phyloP scores from a whole-genome alignment of 2,888 invertebrate genomes.

The Trypoxylon attenuatum region DNA sequence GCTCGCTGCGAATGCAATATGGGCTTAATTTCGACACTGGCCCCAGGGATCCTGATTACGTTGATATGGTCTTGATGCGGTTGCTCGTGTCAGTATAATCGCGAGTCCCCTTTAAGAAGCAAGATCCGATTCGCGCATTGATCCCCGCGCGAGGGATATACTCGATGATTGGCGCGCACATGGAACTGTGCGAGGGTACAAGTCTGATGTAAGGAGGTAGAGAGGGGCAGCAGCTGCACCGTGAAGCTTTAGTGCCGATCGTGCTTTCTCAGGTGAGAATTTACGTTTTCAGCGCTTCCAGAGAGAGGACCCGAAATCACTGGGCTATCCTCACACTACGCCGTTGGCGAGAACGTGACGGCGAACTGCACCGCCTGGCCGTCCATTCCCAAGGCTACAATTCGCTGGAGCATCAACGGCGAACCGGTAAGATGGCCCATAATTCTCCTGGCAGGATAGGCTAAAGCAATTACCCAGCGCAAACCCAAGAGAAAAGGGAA shows the following conservation, averaged over 20 bases:
- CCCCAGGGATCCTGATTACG: too few relatives aligned
- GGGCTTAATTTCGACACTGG: background rate
- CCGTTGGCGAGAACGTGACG: constrained; percentile 74
- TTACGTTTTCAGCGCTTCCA: constrained; percentile 71
- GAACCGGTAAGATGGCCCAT: constrained; percentile 69
- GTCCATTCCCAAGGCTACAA: constrained; percentile 74
- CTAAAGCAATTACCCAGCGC: background rate
- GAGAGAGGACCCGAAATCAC: constrained; percentile 74
- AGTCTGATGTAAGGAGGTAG: constrained; percentile 25
- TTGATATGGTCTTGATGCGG: too few relatives aligned
- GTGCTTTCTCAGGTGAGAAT: constrained; percentile 14
- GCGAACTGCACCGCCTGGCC: constrained; percentile 76
- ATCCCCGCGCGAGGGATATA: too few relatives aligned
- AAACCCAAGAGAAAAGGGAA: background rate
- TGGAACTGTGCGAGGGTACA: too few relatives aligned
- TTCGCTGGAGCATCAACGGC: constrained; percentile 76
- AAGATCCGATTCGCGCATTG: too few relatives aligned
- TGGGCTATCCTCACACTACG: constrained; percentile 73
- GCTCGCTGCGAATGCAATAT: constrained; percentile 5
- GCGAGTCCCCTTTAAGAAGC: too few relatives aligned
- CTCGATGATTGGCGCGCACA: too few relatives aligned
- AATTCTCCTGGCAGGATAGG: background rate
- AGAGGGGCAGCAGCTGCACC: constrained; percentile 6
- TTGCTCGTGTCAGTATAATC: too few relatives aligned
- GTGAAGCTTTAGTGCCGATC: background rate